Evolutionary conservation across 2,888 invertebrate species (phyloP).

Genomic region (Blomia tropicalis): DNA sequence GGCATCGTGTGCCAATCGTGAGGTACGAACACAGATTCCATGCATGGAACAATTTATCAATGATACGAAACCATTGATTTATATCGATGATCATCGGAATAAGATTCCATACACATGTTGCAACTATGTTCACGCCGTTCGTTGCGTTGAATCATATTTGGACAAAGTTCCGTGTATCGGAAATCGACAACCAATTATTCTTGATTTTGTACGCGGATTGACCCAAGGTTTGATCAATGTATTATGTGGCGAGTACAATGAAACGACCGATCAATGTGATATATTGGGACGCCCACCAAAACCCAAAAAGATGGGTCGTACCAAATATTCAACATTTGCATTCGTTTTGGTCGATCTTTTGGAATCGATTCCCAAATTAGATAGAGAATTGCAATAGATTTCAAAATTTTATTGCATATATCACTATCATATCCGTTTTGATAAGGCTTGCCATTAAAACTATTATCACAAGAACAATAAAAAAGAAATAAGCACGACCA

Average conservation of each 20-base stretch:
- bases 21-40: not conserved
- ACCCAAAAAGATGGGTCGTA: not conserved
- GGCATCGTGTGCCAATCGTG: not conserved
- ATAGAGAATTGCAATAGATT: not conserved
- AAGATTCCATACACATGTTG: not conserved
- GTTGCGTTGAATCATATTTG: not conserved
- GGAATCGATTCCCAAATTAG: not conserved
- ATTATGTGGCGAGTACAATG: not conserved
- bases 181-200: not conserved
- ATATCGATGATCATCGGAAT: not conserved
- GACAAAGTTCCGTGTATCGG: not conserved
- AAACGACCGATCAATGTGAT: not conserved
- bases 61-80: not conserved
- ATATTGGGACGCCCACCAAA: not conserved
- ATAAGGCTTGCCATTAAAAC: too few species aligned
- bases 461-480: too few species aligned
- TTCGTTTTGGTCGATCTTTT: not conserved
- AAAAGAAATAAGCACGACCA: too few species aligned
- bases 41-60: conserved; percentile 1
- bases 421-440: not conserved
- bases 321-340: not conserved
- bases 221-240: not conserved
- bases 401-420: not conserved
- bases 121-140: not conserved
- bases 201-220: not conserved